A percentile compares a stretch with the other conserved stretches of the same genome.
phyloP scores from a whole-genome alignment of 1,140 invertebrate species.

The Octopus bimaculoides region DNA sequence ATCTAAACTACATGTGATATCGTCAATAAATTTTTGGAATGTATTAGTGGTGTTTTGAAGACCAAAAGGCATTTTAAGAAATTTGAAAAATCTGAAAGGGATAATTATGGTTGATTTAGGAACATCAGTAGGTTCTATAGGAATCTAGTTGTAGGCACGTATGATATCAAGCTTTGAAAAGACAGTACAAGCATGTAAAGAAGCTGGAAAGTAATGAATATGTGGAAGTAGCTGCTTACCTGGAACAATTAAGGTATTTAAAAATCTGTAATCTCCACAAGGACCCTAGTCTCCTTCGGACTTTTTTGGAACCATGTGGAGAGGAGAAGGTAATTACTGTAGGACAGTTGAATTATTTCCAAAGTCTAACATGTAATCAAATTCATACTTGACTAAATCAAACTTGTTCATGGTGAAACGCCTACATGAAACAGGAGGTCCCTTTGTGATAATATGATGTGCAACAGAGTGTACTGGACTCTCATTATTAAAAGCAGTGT shows the following conservation, averaged over 20 bases:
- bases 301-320: constrained; percentile 56
- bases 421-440: too few species aligned
- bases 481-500: too few species aligned
- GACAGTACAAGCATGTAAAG: constrained; percentile 16
- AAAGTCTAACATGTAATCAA: neutral
- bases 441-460: too few species aligned
- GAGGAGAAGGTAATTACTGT: constrained; percentile 53
- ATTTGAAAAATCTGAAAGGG: too few species aligned
- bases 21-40: too few species aligned
- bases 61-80: too few species aligned
- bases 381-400: too few species aligned
- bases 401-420: too few species aligned
- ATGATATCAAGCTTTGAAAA: constrained; percentile 30
- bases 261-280: constrained; percentile 57
- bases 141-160: constrained; percentile 26
- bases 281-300: constrained; percentile 49
- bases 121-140: constrained; percentile 18
- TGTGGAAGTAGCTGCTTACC: constrained; percentile 30
- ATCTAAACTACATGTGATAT: too few species aligned
- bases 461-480: too few species aligned
- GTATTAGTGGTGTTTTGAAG: too few species aligned
- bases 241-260: constrained; percentile 53
- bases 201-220: constrained; percentile 30
- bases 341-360: neutral
- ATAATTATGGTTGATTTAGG: constrained; percentile 30